Evolutionary conservation across 2,888 invertebrate genomes (phyloP).

Genomic region (Lasioglossum lativentre): DNA sequence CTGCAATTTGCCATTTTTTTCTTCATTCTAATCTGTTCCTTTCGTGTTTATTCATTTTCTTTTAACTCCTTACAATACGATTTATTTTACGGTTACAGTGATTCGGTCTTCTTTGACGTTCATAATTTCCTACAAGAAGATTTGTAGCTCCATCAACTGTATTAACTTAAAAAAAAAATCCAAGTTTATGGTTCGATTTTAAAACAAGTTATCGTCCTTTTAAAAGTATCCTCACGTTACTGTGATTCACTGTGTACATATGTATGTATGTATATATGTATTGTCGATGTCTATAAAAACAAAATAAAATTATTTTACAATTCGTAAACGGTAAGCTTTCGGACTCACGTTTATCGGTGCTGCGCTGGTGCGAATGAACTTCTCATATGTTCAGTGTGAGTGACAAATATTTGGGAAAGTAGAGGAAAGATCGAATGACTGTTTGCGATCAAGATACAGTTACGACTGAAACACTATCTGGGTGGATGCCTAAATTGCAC

Average conservation of each 20-base stretch:
- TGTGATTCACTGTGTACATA: too few species aligned
- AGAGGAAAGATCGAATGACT: not conserved
- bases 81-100: too few species aligned
- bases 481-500: not conserved
- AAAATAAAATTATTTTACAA: not conserved
- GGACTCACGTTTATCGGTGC: not conserved
- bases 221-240: too few species aligned
- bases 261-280: too few species aligned
- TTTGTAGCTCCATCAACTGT: too few species aligned
- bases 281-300: not conserved
- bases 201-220: too few species aligned
- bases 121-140: too few species aligned
- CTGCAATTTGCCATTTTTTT: slow-evolving; percentile 34
- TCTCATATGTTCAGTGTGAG: not conserved
- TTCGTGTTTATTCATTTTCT: not conserved
- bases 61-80: too few species aligned
- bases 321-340: not conserved
- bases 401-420: not conserved
- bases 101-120: too few species aligned
- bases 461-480: not conserved
- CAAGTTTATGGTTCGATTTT: too few species aligned
- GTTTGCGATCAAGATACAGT: slow-evolving; percentile 5
- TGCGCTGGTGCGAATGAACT: not conserved
- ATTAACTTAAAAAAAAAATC: too few species aligned
- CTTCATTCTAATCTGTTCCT: not conserved